phyloP scores from a whole-genome alignment of 2,888 invertebrate genomes.

The Papilio elwesi region DNA sequence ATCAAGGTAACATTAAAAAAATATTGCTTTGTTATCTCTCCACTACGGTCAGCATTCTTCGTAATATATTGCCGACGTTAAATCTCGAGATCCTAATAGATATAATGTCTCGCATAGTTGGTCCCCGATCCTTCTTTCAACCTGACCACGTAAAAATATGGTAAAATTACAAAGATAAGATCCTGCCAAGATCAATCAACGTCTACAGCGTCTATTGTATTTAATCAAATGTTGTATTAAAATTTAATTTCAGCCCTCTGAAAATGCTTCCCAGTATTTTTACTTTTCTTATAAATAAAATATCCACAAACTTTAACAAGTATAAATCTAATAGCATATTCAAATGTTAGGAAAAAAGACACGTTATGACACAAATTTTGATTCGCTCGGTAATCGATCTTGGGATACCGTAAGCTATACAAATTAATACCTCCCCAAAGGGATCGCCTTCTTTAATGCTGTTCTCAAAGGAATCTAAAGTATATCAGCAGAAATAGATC shows the following conservation, averaged over 20 bases:
- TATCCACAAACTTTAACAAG: neutral
- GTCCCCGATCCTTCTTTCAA: conserved; percentile 60
- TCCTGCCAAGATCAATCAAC: conserved; percentile 69
- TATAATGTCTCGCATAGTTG: conserved; percentile 75
- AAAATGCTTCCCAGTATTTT: neutral
- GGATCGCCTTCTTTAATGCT: too few relatives aligned
- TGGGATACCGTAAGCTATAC: too few relatives aligned
- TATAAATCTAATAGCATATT: too few relatives aligned
- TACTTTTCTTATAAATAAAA: neutral
- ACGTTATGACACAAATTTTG: too few relatives aligned
- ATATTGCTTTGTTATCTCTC: conserved; percentile 72
- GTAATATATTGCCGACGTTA: conserved; percentile 81
- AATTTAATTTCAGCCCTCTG: conserved; percentile 8
- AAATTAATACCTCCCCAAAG: too few relatives aligned
- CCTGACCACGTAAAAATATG: conserved; percentile 70
- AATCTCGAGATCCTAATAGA: conserved; percentile 76
- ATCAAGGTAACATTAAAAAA: conserved; percentile 79
- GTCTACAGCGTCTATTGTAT: conserved; percentile 54
- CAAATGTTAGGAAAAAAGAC: too few relatives aligned
- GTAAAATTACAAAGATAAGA: conserved; percentile 74
- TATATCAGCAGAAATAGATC: too few relatives aligned
- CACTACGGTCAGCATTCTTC: conserved; percentile 68
- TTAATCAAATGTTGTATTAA: too few relatives aligned
- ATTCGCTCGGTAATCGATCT: too few relatives aligned
- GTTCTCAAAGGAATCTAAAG: too few relatives aligned